phyloP scores from a whole-genome alignment of 2,113 vertebrate genomes.

The Chaetops frenatus region DNA sequence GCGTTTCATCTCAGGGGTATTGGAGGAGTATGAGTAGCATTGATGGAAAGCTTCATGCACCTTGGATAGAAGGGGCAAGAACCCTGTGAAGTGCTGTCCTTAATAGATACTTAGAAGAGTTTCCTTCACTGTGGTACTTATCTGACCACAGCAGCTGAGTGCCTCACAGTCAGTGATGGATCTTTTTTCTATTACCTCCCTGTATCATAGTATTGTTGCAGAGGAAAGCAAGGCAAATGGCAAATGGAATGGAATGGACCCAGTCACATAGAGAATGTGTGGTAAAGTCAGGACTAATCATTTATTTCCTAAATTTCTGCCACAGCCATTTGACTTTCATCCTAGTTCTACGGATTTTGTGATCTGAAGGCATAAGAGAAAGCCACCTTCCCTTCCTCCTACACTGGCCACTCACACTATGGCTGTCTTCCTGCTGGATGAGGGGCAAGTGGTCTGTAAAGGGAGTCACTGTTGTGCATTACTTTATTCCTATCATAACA shows the following conservation, averaged over 20 bases:
- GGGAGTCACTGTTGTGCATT: neutral
- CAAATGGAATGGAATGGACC: neutral
- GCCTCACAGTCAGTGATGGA: slow-evolving; percentile 21
- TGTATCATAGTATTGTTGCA: neutral
- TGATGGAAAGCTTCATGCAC: slow-evolving; percentile 47
- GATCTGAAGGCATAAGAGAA: neutral
- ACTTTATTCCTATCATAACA: neutral
- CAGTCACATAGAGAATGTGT: neutral
- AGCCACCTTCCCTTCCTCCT: neutral
- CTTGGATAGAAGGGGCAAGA: slow-evolving; percentile 55
- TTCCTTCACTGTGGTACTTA: slow-evolving; percentile 51
- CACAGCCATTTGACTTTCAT: neutral
- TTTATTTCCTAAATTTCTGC: neutral
- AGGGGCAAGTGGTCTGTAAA: neutral
- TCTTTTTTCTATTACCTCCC: neutral
- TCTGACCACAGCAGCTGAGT: slow-evolving; percentile 55
- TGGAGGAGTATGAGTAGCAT: slow-evolving; percentile 19
- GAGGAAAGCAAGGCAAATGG: neutral
- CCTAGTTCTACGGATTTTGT: neutral
- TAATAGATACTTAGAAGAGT: slow-evolving; percentile 60
- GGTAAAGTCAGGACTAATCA: neutral
- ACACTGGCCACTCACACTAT: neutral
- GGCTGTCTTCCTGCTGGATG: neutral
- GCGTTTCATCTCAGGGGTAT: slow-evolving; percentile 37
- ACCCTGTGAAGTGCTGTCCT: slow-evolving; percentile 49